Conservation (phyloP, 2,797 vertebrate genomes). For the Psittacula derbiana region DNA sequence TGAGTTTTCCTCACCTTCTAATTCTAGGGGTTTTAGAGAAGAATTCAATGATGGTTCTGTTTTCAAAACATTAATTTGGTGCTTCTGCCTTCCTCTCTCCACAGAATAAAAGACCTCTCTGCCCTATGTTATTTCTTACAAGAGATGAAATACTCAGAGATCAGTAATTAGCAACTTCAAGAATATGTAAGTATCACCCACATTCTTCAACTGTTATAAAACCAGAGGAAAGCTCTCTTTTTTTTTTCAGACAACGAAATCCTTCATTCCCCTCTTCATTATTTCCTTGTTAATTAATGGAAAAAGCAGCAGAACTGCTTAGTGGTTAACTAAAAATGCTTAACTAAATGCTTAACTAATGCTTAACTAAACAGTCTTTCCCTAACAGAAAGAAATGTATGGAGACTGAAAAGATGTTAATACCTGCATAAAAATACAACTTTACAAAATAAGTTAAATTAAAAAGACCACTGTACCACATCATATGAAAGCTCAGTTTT, state of each 20-base stretch:
- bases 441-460: not conserved
- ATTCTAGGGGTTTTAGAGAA: not conserved
- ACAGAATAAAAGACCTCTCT: not conserved
- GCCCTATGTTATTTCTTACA: not conserved
- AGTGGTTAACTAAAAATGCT: not conserved
- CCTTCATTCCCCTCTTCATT: not conserved
- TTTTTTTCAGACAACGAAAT: not conserved
- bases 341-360: too few relatives aligned
- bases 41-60: not conserved
- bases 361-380: not conserved
- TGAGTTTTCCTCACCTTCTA: not conserved
- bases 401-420: not conserved
- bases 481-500: not conserved
- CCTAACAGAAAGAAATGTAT: not conserved
- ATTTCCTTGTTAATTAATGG: not conserved
- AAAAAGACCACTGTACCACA: not conserved
- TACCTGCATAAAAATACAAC: not conserved
- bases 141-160: not conserved
- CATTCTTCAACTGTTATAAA: not conserved
- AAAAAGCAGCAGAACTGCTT: not conserved
- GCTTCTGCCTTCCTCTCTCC: not conserved
- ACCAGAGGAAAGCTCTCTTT: not conserved
- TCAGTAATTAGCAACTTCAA: not conserved
- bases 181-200: not conserved
- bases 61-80: not conserved